Conservation (phyloP, 2,888 invertebrate species). For the Entomobrya multifasciata region DNA sequence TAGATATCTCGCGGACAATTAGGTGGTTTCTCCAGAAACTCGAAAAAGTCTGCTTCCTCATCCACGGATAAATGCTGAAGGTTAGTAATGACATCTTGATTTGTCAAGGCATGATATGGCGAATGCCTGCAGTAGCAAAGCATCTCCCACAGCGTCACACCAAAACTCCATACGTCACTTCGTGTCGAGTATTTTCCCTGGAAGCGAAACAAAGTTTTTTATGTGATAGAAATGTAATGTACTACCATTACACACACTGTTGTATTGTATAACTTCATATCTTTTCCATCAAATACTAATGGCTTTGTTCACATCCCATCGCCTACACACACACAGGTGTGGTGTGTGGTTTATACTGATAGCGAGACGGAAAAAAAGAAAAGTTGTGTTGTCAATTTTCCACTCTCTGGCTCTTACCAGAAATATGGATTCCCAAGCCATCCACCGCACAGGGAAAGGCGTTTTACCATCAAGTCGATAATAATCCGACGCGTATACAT, state of each 20-base stretch:
- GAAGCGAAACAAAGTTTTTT: constrained; percentile 49
- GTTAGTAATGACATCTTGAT: constrained; percentile 91
- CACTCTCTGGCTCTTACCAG: constrained; percentile 83
- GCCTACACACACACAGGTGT: neutral
- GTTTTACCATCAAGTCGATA: constrained; percentile 91
- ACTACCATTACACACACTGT: too few relatives aligned
- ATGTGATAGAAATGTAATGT: neutral
- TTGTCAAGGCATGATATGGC: constrained; percentile 89
- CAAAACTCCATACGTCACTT: constrained; percentile 96
- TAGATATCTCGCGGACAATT: constrained; percentile 93
- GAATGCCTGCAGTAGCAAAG: constrained; percentile 88
- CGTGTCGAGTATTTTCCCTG: constrained; percentile 94
- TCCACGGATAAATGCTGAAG: constrained; percentile 84
- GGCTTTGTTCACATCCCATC: constrained; percentile 2
- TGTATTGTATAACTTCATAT: constrained; percentile 4
- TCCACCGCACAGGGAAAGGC: constrained; percentile 93
- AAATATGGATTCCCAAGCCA: constrained; percentile 93
- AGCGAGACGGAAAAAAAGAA: constrained; percentile 4
- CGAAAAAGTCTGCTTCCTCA: constrained; percentile 81
- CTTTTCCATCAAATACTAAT: constrained; percentile 25
- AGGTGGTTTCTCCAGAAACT: constrained; percentile 85
- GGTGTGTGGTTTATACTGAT: constrained; percentile 23
- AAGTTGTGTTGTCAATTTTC: neutral
- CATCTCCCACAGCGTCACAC: constrained; percentile 93
- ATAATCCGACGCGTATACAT: constrained; percentile 90